Conservation (phyloP, 2,113 vertebrate genomes). For the Candoia aspera region DNA sequence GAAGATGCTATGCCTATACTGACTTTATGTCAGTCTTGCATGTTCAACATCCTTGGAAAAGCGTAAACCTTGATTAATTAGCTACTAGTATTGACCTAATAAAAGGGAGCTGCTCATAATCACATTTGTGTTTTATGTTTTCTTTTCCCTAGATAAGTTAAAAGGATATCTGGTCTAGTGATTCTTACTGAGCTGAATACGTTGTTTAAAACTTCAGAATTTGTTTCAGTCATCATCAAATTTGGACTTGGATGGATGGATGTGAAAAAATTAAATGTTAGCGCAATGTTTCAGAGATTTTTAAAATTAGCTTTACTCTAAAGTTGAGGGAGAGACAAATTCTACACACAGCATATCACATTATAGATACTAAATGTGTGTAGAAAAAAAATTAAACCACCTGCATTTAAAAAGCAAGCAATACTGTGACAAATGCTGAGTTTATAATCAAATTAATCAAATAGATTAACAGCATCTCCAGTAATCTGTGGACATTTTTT, state of each 20-base stretch:
- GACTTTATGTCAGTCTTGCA: slow-evolving; percentile 50
- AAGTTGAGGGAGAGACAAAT: background rate
- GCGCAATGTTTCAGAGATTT: background rate
- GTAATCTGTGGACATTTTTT: background rate
- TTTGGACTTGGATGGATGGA: background rate
- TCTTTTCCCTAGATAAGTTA: background rate
- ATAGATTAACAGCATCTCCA: background rate
- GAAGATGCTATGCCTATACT: slow-evolving; percentile 37
- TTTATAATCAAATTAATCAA: background rate
- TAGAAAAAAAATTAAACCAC: background rate
- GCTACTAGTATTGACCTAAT: slow-evolving; percentile 40
- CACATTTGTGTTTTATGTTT: background rate
- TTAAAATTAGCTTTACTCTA: background rate
- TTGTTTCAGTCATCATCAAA: background rate
- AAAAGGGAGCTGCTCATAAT: slow-evolving; percentile 57
- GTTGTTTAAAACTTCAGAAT: background rate
- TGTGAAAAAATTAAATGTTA: background rate
- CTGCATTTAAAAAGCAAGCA: background rate
- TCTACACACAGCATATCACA: background rate
- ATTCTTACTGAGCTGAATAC: background rate
- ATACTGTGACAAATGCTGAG: background rate
- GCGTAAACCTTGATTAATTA: slow-evolving; percentile 44
- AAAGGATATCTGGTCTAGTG: background rate
- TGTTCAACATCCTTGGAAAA: slow-evolving; percentile 41
- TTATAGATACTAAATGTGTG: background rate